Conservation (phyloP, 2,888 invertebrate genomes). For the Sarcophaga rosellei region DNA sequence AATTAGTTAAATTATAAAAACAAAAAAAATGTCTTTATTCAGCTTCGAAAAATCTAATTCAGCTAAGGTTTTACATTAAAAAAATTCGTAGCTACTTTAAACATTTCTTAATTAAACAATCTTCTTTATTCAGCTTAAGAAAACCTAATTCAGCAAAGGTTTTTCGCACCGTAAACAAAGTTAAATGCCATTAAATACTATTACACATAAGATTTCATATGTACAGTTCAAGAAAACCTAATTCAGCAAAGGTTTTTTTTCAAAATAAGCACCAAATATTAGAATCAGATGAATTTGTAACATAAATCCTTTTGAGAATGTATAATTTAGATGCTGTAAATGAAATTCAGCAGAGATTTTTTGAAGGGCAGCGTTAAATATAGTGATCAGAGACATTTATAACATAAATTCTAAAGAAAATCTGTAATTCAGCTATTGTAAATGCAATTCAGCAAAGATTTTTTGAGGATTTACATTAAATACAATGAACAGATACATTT, state of each 20-base stretch:
- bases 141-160: conserved; percentile 11
- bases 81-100: not conserved
- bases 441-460: not conserved
- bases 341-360: too few relatives aligned
- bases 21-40: not conserved
- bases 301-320: too few relatives aligned
- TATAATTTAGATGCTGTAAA: too few relatives aligned
- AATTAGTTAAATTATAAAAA: not conserved
- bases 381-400: not conserved
- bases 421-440: not conserved
- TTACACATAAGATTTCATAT: not conserved
- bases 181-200: too few relatives aligned
- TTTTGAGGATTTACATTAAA: too few relatives aligned
- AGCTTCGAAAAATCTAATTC: not conserved
- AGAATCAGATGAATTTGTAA: too few relatives aligned
- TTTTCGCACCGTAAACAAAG: not conserved
- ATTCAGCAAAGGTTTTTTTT: not conserved
- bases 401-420: not conserved
- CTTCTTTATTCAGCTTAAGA: not conserved
- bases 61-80: not conserved
- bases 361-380: not conserved
- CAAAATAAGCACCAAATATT: too few relatives aligned
- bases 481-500: too few relatives aligned
- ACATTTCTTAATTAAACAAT: not conserved
- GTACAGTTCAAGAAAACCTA: not conserved